Evolutionary conservation across 2,113 vertebrate species (phyloP).

Genomic region (Prionailurus viverrinus): DNA sequence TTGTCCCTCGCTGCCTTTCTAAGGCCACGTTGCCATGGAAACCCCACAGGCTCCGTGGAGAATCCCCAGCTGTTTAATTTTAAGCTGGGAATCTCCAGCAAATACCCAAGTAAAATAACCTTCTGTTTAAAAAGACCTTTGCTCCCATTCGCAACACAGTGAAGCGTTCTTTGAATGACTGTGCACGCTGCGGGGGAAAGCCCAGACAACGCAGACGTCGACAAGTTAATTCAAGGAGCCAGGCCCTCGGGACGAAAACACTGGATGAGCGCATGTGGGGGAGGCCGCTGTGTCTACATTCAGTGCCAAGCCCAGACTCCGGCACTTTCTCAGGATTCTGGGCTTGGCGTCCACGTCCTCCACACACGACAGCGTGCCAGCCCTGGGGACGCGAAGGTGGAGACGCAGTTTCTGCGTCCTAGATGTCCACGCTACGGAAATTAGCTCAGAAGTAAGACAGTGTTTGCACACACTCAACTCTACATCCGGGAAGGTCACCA

Average conservation of each 20-base stretch:
- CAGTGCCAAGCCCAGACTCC: fast-evolving
- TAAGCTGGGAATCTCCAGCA: neutral
- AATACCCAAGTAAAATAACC: neutral
- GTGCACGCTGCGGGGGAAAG: fast-evolving
- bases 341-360: fast-evolving
- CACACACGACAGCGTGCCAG: fast-evolving
- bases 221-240: neutral
- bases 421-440: fast-evolving
- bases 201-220: fast-evolving
- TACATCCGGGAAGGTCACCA: fast-evolving
- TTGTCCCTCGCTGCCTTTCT: neutral
- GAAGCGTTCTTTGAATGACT: neutral
- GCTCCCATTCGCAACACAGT: neutral
- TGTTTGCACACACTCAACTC: fast-evolving
- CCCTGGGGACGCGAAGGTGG: fast-evolving
- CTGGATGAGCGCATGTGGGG: fast-evolving
- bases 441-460: fast-evolving
- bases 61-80: neutral
- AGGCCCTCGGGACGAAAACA: fast-evolving
- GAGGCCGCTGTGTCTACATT: fast-evolving
- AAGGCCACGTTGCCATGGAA: neutral
- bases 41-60: neutral
- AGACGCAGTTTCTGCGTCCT: fast-evolving
- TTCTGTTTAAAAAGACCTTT: neutral
- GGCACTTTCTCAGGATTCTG: fast-evolving